A percentile compares a stretch with the other conserved stretches of the same genome.
These are phyloP conservation scores for Catagonus wagneri DNA, from an alignment of 2,113 vertebrate species.

Conservation along the genomic window DNA sequence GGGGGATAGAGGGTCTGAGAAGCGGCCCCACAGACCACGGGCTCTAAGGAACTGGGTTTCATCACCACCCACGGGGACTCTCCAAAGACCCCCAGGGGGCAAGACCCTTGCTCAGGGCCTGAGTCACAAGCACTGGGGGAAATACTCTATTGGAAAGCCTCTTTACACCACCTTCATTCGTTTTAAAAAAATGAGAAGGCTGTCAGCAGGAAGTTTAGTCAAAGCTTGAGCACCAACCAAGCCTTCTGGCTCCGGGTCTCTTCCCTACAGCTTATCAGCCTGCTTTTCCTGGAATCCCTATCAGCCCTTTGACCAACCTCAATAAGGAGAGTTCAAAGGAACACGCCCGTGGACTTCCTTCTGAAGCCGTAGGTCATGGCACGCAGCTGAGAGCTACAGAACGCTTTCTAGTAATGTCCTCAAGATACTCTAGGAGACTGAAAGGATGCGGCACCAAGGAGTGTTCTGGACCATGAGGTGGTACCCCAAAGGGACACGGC, in stretches of 20 bases:
- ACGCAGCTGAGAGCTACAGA: not conserved
- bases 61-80: not conserved
- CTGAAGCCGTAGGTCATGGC: not conserved
- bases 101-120: not conserved
- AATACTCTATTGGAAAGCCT: not conserved
- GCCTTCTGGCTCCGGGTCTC: not conserved
- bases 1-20: not conserved
- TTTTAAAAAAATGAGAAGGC: not conserved
- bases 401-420: conserved; percentile 8
- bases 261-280: not conserved
- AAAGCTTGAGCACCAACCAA: not conserved
- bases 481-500: no score
- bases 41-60: not conserved
- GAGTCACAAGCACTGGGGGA: not conserved
- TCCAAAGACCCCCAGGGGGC: not conserved
- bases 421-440: not conserved
- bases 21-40: no score
- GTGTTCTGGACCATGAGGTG: not conserved
- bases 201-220: not conserved
- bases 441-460: not conserved
- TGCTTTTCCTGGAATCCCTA: not conserved
- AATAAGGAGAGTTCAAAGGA: not conserved
- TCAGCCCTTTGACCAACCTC: not conserved
- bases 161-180: not conserved
- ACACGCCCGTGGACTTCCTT: not conserved